Evolutionary conservation across 2,797 vertebrate species (phyloP).

Genomic region (Enteromius fasciolatus): DNA sequence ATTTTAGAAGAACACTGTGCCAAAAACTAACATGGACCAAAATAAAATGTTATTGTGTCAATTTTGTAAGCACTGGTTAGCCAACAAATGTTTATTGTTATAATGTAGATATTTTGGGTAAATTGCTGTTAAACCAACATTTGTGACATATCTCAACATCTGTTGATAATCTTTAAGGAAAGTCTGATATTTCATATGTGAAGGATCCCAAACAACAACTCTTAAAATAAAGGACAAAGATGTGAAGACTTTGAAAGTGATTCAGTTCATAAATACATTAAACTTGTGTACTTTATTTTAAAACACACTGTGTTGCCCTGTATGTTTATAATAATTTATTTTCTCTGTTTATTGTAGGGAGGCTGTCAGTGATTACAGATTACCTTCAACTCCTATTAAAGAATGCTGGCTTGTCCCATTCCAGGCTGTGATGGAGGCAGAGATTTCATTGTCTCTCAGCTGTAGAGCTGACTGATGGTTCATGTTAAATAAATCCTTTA

Average conservation of each 20-base stretch:
- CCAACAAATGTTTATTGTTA: background rate
- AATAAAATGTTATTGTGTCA: background rate
- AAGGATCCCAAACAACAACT: conserved; percentile 44
- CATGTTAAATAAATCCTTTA: background rate
- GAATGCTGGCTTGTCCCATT: conserved; percentile 66
- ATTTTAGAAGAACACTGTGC: background rate
- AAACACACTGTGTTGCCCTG: background rate
- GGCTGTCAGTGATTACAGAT: conserved; percentile 61
- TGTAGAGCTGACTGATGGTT: conserved; percentile 53
- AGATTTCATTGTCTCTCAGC: conserved; percentile 47
- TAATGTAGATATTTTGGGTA: background rate
- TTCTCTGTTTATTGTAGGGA: conserved; percentile 7
- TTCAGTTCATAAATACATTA: background rate
- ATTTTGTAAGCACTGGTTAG: background rate
- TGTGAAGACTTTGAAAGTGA: conserved; percentile 58
- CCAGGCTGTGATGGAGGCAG: conserved; percentile 60
- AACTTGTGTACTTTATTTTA: background rate
- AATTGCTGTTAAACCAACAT: background rate
- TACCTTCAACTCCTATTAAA: background rate
- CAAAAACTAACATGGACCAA: background rate
- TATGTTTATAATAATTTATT: background rate
- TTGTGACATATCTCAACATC: background rate
- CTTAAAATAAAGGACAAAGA: conserved; percentile 64
- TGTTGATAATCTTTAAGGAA: conserved; percentile 58
- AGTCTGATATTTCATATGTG: conserved; percentile 58